Percentiles rank a stretch among this genome's conserved stretches.
Conservation (phyloP, 2,113 vertebrate genomes). For the Phrynosoma platyrhinos region DNA sequence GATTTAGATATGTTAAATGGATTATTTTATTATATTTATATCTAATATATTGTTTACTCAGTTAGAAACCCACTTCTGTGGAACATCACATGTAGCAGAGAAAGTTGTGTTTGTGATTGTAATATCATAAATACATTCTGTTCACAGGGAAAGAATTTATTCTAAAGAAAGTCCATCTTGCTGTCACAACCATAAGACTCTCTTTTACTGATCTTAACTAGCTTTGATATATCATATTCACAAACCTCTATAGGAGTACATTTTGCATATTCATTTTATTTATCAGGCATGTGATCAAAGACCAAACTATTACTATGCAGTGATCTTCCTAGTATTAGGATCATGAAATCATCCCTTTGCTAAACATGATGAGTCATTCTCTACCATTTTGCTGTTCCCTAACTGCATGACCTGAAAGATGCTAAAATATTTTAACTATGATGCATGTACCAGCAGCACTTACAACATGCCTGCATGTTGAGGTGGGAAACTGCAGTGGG, state of each 20-base stretch:
- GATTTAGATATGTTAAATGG: neutral
- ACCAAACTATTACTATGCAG: neutral
- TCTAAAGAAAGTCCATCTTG: neutral
- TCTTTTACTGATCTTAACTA: neutral
- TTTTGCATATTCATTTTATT: neutral
- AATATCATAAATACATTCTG: slow-evolving; percentile 7
- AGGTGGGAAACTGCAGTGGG: too few relatives aligned
- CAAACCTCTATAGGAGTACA: neutral
- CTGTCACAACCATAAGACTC: neutral
- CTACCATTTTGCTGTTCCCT: neutral
- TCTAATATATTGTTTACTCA: slow-evolving; percentile 31
- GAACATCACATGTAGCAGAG: neutral
- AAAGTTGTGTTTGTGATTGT: neutral
- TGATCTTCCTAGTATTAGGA: neutral
- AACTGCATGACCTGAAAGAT: neutral
- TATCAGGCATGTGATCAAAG: neutral
- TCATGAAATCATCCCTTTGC: neutral
- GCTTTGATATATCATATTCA: neutral
- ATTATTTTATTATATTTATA: neutral
- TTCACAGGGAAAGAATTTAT: neutral
- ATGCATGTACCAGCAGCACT: too few relatives aligned
- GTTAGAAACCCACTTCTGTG: neutral
- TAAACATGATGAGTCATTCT: neutral
- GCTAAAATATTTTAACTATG: neutral
- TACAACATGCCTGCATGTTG: too few relatives aligned